Evolutionary conservation across 2,888 invertebrate species (phyloP), one percentile per base, ranked within the genome.

Genomic region (Muschampia plurimacula): DNA sequence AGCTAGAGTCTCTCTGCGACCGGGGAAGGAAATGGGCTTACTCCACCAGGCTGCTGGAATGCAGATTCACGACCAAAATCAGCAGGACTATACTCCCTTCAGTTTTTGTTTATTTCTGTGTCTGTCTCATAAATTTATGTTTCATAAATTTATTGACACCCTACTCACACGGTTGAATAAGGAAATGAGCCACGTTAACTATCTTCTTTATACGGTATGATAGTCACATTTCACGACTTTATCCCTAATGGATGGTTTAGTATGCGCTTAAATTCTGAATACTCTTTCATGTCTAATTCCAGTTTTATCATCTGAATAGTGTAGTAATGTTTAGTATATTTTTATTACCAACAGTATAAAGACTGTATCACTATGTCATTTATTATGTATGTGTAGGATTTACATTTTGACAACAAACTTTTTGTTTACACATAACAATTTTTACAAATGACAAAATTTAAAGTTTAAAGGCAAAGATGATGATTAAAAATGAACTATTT

Each of bases 101-200:
- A 22, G 22, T 22, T 22, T 22, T 22, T 22, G 22, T 22, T 22
- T 22, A 22, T 22, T 22, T 22, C 22, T 22, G 22, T 22, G 22
- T 22, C 22, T 22, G 22, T 22, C 22, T 22, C 22, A 22, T 22
- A 22, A 22, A 57, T 2, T 1, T 12, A 44, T 72, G 22, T 22
- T 1, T 22, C 22, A 22, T 22, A 22, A 22, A 57, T 2, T 1
- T 12, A 44, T 72, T 39, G 65, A 69, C 73, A 67, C 77, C 74
- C 77, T 76, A 72, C 41, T 65, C 72, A 59, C 75, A 79, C 78
- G 76, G 72, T 77, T 80, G 77, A 83, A 86, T 84, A 83, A 83
- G 88, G 88, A 87, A 88, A 88, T 88, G 86, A 86, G 83, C 74
- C 76, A 69, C 74, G 79, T 80, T 85, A 83, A 84, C 83, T 80